Base-by-base conservation (phyloP, 2,888 invertebrate genomes). In the Plebejus argus region DNA sequence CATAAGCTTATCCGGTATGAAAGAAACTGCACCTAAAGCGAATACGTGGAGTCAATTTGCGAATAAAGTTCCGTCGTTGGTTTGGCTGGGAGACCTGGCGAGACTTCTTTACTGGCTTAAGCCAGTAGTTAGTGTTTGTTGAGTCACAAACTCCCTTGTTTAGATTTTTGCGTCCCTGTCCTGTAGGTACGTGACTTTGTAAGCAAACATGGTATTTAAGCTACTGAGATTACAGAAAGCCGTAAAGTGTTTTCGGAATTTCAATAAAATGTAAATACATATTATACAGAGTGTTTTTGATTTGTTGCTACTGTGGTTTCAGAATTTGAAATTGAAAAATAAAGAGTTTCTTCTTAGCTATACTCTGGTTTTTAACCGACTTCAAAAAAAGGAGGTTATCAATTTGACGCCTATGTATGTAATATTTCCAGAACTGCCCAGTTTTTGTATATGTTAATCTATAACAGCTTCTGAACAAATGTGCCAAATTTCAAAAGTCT, bases 21-120 rank as follows among this genome's bases (percentile, higher is more conserved):
- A 93, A 92, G 92, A 92, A 94, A 92, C 87, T 93, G 93, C 93
- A 92, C 88, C 90, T 92, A 89, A 90, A 91, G 92, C 93, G 92
- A 90, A 92, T 92, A 92, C 93, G 91, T 90, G 91, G 85, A 93
- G 93, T 93, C 93, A 93, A 94, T 94, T 94, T 93, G 92, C 88
- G 91, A 93, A 91, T 89, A 91, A 93, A 93, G 86, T 93, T 92
- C 86, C 84, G 85, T 87, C 88, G 90, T 92, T 90, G 89, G 89
- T 87, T 85, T 87, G 89, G 84, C 82, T 81, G 81, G 80, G 80
- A 80, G 45, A 83, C 81, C 83, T 81, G 80, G 79, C 79, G 80
- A 84, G 85, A 85, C 84, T 83, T 82, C 83, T 87, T 87, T 87
- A 84, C 86, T 83, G 84, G 86, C 84, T 88, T 87, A 86, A 89